Evolutionary conservation across 2,113 vertebrate genomes (phyloP), one percentile per base, ranked within the genome.

Genomic region (Abramis brama): DNA sequence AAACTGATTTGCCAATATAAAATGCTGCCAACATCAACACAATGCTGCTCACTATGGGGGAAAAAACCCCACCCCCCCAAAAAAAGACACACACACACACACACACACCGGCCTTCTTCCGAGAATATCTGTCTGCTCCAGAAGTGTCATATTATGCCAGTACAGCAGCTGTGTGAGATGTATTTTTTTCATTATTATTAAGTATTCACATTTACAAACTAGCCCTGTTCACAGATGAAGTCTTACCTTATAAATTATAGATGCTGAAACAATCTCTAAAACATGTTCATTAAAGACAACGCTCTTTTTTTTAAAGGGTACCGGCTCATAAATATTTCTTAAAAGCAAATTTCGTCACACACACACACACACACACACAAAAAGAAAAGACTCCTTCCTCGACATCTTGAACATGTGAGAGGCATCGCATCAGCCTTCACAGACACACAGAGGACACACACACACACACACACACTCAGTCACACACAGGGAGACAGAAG

Each of bases 261-360:
- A 95, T 95, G 91, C 85, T 86, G 90, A 91, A 94, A 94, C 94
- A 91, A 92, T 91, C 91, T 94, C 92, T 92, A 92, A 94, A 89
- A 94, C 92, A 93, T 94, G 92, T 95, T 95, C 93, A 94, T 94
- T 94, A 94, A 93, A 94, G 93, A 92, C 93, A 92, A 91, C 84
- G 60, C 89, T 91, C 83, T 91, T 27, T 50, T 75, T 77, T 73
- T 77, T 76, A 87, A 91, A 87, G 88, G 87, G 92, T 91, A 91
- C 87, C 88, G 60, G 90, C 93, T 94, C 93, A 94, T 95, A 89
- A 95, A 95, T 94, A 95, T 95, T 95, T 95, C 92, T 93, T 93
- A 93, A 91, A 92, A 94, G 90, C 92, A 93, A 94, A 94, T 94
- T 91, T 92, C 87, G 52, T 60, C 27, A 36, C 64, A 47, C 25